These are phyloP conservation scores for Anastatus disparis DNA, from an alignment of 1,140 invertebrate species.

Conservation along the genomic window DNA sequence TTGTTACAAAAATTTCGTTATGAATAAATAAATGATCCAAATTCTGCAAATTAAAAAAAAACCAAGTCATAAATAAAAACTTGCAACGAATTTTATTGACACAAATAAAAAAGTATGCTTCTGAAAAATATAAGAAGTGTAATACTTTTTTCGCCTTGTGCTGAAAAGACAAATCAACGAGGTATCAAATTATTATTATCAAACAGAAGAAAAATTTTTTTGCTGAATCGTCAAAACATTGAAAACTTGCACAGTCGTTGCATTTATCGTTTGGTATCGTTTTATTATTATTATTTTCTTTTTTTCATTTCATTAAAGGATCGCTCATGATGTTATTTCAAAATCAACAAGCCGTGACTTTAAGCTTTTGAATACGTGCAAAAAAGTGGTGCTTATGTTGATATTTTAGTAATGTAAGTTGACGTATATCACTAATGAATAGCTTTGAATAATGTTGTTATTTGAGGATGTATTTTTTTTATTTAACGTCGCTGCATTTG, in stretches of 20 bases:
- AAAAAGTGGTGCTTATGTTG: neutral
- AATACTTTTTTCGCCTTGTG: neutral
- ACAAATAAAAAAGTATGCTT: neutral
- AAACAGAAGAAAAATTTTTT: neutral
- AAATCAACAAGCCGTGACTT: neutral
- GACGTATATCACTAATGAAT: constrained; percentile 1
- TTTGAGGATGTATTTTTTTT: no score
- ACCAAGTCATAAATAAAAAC: no score
- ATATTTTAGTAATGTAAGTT: neutral
- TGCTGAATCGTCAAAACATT: constrained; percentile 25
- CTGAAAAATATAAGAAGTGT: constrained; percentile 5
- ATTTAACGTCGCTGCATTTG: no score
- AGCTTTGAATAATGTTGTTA: no score
- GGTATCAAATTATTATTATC: constrained; percentile 14
- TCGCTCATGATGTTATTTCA: neutral
- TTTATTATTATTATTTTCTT: no score
- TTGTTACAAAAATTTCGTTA: no score
- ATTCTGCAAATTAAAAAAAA: no score
- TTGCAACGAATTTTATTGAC: neutral
- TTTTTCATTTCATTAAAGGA: neutral
- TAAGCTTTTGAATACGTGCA: no score
- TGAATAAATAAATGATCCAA: no score
- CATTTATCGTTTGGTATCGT: no score
- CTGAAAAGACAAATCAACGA: neutral
- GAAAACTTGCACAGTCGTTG: neutral